phyloP scores from a whole-genome alignment of 1,140 invertebrate genomes.

The Whitmania pigra region DNA sequence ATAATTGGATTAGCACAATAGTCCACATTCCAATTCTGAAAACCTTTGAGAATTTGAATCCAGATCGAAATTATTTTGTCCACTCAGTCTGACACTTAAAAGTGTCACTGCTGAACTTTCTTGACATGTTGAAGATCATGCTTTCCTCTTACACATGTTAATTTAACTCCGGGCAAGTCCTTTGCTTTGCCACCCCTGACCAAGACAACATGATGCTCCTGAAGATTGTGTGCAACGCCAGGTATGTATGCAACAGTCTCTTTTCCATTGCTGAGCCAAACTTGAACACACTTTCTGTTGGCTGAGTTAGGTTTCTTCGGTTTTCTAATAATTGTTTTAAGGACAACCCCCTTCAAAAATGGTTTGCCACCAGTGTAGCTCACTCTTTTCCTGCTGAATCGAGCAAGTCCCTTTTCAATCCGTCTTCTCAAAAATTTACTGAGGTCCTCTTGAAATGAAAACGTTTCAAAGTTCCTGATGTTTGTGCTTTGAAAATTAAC shows the following conservation, averaged over 20 bases:
- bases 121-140: constrained; percentile 78
- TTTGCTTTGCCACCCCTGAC: constrained; percentile 64
- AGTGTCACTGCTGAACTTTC: constrained; percentile 16
- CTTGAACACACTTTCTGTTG: constrained; percentile 88
- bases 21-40: too few species aligned
- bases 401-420: constrained; percentile 4
- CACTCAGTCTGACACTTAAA: too few species aligned
- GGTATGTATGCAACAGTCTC: constrained; percentile 75
- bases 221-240: constrained; percentile 89
- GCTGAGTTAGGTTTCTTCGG: constrained; percentile 99
- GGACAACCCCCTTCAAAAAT: constrained; percentile 71
- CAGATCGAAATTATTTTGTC: too few species aligned
- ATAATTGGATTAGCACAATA: too few species aligned
- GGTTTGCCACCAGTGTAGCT: constrained; percentile 53
- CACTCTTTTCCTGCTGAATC: neutral
- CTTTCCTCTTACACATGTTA: constrained; percentile 82
- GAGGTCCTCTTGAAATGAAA: constrained; percentile 1
- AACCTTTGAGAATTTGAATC: too few species aligned
- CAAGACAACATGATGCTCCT: constrained; percentile 89
- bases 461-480: constrained; percentile 12
- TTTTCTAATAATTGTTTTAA: constrained; percentile 81
- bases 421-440: constrained; percentile 8
- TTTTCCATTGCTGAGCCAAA: constrained; percentile 71
- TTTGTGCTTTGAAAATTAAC: too few species aligned
- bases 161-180: constrained; percentile 85